Evolutionary conservation across 2,797 vertebrate species (phyloP).

Genomic region (Anguilla pacifica): DNA sequence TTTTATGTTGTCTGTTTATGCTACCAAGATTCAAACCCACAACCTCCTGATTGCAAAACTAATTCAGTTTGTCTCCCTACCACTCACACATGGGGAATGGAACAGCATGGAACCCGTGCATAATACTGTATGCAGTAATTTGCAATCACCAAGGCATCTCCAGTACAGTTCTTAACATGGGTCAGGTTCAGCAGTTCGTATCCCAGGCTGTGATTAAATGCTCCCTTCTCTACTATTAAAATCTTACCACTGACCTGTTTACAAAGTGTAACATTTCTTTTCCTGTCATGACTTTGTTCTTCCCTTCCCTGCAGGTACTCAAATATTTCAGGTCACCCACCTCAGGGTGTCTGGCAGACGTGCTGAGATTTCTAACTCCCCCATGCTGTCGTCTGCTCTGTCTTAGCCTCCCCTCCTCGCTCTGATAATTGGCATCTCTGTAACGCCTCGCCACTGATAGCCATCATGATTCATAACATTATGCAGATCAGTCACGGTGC

Average conservation of each 20-base stretch:
- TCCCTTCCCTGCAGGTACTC: neutral
- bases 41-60: neutral
- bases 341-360: neutral
- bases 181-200: neutral
- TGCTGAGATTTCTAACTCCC: neutral
- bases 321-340: neutral
- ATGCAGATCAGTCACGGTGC: neutral
- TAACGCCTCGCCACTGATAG: neutral
- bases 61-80: neutral
- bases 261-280: neutral
- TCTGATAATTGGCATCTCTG: neutral
- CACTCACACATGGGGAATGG: neutral
- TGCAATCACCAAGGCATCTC: neutral
- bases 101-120: neutral
- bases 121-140: neutral
- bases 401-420: neutral
- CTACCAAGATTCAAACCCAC: neutral
- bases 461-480: neutral
- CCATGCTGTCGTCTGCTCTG: neutral
- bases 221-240: neutral
- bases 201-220: neutral
- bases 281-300: neutral
- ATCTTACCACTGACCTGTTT: neutral
- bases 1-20: neutral
- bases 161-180: neutral